Conservation (phyloP, 2,797 vertebrate species). For the Nothura maculosa region DNA sequence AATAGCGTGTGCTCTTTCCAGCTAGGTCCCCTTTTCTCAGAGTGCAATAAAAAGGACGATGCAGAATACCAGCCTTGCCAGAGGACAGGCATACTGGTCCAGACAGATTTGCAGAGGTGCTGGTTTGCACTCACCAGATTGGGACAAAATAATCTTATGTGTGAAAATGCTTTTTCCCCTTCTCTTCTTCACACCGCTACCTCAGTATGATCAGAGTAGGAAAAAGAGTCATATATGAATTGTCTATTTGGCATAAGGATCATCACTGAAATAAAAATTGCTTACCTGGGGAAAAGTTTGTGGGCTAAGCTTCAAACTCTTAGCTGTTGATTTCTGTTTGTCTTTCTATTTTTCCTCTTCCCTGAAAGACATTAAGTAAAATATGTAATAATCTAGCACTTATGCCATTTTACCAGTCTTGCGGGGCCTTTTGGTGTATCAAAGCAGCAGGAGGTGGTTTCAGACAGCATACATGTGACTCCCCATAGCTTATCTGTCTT, state of each 20-base stretch:
- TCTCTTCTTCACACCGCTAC: neutral
- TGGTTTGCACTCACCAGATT: neutral
- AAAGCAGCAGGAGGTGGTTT: neutral
- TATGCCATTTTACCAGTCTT: neutral
- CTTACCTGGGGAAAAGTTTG: neutral
- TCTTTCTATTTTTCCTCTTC: neutral
- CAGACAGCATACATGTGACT: neutral
- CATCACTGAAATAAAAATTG: neutral
- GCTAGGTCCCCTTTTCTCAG: neutral
- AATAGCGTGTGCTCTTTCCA: neutral
- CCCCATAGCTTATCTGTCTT: neutral
- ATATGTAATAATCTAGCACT: neutral
- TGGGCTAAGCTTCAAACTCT: neutral
- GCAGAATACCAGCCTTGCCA: neutral
- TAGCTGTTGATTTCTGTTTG: neutral
- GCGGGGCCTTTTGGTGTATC: rapidly evolving
- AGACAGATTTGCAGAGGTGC: neutral
- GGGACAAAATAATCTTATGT: neutral
- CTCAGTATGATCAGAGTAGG: neutral
- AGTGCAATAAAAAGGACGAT: neutral
- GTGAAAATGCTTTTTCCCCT: neutral
- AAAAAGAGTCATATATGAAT: neutral
- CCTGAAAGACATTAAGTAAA: neutral
- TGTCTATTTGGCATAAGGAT: neutral
- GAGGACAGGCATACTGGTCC: neutral